Evolutionary conservation across 2,113 vertebrate genomes (phyloP).

Genomic region (Phalacrocorax pelagicus): DNA sequence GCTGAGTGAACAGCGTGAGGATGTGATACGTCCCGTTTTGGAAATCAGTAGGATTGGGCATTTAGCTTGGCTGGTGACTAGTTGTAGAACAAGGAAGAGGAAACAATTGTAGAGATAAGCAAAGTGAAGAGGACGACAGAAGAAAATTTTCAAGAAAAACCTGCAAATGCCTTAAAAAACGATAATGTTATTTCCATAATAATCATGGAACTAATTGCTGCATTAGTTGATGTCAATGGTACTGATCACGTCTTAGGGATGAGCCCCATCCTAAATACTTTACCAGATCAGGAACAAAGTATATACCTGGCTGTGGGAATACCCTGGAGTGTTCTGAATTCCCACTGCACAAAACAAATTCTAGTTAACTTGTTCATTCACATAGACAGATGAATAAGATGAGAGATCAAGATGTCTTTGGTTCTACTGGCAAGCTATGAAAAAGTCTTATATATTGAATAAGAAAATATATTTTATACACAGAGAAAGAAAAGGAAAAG

Average conservation of each 20-base stretch:
- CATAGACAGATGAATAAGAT: background rate
- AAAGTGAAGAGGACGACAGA: background rate
- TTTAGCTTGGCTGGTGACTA: background rate
- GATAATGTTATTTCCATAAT: background rate
- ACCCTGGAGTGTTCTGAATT: background rate
- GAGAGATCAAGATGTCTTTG: background rate
- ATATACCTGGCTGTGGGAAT: background rate
- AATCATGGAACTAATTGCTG: background rate
- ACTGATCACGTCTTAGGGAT: background rate
- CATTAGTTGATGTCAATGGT: background rate
- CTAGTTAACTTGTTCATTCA: background rate
- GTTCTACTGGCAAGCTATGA: background rate
- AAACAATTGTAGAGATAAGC: background rate
- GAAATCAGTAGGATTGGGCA: background rate
- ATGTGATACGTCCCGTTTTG: background rate
- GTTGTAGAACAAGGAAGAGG: background rate
- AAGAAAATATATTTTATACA: background rate
- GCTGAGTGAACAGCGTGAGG: background rate
- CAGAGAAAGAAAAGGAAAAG: background rate
- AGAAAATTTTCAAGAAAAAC: background rate
- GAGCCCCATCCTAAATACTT: background rate
- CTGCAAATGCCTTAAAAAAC: background rate
- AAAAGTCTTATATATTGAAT: background rate
- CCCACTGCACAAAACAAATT: background rate
- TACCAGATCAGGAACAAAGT: background rate